Percentiles rank a stretch among this genome's conserved stretches.
phyloP scores from a whole-genome alignment of 2,888 invertebrate genomes.

The Lycophotia porphyrea region DNA sequence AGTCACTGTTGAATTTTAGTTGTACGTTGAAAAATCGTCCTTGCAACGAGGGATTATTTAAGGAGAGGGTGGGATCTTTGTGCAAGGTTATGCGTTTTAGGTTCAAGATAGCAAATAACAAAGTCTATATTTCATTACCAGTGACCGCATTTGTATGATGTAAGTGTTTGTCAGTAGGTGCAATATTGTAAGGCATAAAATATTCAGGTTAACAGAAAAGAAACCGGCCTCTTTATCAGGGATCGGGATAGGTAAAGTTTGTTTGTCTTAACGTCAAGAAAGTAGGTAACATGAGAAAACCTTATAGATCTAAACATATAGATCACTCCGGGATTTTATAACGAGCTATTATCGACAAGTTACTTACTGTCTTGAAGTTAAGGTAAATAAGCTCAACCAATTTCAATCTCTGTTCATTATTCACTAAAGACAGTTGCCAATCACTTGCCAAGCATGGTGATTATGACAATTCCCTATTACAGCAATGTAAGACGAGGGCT shows the following conservation, averaged over 20 bases:
- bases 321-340: background rate
- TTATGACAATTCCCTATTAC: constrained; percentile 19
- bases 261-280: background rate
- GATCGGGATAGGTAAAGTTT: background rate
- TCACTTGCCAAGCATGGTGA: constrained; percentile 43
- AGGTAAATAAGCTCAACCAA: background rate
- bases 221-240: background rate
- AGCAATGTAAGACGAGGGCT: constrained; percentile 6
- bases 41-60: background rate
- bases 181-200: constrained; percentile 1
- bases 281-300: background rate
- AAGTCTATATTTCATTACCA: background rate
- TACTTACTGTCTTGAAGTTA: background rate
- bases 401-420: background rate
- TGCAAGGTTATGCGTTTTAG: background rate
- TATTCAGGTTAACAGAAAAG: constrained; percentile 11
- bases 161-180: constrained; percentile 9
- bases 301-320: too few relatives aligned
- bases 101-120: background rate
- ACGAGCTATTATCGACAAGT: background rate
- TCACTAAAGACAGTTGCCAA: constrained; percentile 9
- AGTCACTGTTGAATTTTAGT: background rate
- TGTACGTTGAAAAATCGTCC: background rate
- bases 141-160: background rate
- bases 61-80: background rate